phyloP scores from a whole-genome alignment of 2,797 vertebrate species.

The Xiphophorus birchmanni region DNA sequence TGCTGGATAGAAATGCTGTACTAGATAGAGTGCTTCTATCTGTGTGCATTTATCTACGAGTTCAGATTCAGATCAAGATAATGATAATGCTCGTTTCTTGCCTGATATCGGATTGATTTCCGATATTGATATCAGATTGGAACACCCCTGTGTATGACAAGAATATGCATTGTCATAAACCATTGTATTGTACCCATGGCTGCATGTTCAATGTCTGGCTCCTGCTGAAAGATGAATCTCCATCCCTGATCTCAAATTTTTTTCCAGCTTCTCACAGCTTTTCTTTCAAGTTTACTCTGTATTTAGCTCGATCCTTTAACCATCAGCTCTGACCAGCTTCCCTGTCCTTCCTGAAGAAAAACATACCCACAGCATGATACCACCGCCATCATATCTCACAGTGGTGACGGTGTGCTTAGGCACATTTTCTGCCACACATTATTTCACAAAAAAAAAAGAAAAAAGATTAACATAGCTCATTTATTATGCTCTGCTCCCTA shows the following conservation, averaged over 20 bases:
- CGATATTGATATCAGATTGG: too few relatives aligned
- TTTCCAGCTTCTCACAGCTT: background rate
- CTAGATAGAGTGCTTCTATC: too few relatives aligned
- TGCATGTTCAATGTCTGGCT: background rate
- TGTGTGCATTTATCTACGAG: too few relatives aligned
- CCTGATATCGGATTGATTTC: too few relatives aligned
- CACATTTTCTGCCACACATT: background rate
- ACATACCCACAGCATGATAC: background rate
- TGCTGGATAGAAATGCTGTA: too few relatives aligned
- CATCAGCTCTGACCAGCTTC: background rate
- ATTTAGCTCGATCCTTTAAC: background rate
- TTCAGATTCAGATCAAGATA: too few relatives aligned
- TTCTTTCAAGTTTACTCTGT: background rate
- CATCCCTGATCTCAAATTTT: background rate
- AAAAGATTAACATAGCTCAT: background rate
- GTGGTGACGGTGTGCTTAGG: background rate
- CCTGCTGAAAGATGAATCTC: background rate
- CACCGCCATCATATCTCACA: background rate
- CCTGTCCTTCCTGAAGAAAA: background rate
- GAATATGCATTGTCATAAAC: background rate
- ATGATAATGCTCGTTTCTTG: too few relatives aligned
- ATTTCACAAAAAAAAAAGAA: background rate
- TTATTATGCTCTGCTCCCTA: background rate
- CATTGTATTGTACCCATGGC: background rate
- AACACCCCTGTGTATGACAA: background rate